Evolutionary conservation across 2,113 vertebrate genomes (phyloP).

Genomic region (Macquaria australasica): DNA sequence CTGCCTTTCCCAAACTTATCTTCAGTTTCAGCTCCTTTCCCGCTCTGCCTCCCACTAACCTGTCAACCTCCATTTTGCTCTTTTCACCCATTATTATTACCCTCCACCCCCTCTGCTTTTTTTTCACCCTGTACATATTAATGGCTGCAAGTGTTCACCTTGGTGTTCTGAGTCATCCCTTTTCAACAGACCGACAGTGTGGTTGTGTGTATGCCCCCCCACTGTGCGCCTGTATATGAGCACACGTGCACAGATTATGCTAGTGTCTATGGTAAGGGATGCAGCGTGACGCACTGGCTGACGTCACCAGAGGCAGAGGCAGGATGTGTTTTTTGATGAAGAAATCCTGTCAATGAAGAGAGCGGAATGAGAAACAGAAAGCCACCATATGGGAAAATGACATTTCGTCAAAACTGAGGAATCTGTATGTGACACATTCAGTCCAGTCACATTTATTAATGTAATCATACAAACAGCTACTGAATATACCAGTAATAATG

Average conservation of each 20-base stretch:
- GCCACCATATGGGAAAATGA: not conserved
- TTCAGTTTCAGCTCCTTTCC: not conserved
- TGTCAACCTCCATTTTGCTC: not conserved
- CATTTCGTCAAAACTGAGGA: not conserved
- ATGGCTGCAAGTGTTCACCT: conserved; percentile 46
- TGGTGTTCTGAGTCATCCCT: conserved; percentile 68
- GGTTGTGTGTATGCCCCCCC: not conserved
- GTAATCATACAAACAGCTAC: not conserved
- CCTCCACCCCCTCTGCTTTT: conserved; percentile 1
- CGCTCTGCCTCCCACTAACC: not conserved
- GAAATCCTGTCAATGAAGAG: conserved; percentile 56
- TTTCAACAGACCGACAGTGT: not conserved
- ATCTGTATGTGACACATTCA: not conserved
- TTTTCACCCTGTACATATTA: conserved; percentile 28
- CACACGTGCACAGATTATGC: conserved; percentile 23
- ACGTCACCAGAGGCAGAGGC: conserved; percentile 65
- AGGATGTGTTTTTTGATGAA: conserved; percentile 68
- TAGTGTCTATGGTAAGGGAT: conserved; percentile 47
- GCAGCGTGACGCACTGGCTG: conserved; percentile 74
- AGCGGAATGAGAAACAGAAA: conserved; percentile 10
- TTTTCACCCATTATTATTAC: conserved; percentile 24
- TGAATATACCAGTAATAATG: not conserved
- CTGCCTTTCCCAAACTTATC: not conserved
- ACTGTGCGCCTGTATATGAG: conserved; percentile 17
- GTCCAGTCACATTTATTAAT: not conserved